phyloP scores from a whole-genome alignment of 2,888 invertebrate species.

The Synergus gifuensis region DNA sequence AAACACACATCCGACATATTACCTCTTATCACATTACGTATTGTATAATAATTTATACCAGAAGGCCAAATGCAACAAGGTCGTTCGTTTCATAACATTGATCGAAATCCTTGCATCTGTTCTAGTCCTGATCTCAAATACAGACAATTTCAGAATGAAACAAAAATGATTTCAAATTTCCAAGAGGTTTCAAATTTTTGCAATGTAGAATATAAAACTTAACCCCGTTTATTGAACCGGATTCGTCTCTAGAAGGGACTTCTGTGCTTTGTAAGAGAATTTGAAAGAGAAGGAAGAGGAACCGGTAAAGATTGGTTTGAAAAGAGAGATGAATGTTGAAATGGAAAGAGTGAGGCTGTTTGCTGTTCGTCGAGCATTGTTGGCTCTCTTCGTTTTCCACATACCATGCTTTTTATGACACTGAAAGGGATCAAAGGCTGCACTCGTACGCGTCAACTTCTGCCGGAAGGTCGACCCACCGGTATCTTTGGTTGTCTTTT shows the following conservation, averaged over 20 bases:
- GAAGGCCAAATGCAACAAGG: slow-evolving; percentile 22
- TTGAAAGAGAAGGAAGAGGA: neutral
- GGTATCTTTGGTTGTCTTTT: slow-evolving; percentile 27
- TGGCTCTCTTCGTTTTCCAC: slow-evolving; percentile 36
- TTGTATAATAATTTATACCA: slow-evolving; percentile 36
- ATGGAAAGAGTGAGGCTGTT: slow-evolving; percentile 34
- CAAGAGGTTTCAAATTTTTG: neutral
- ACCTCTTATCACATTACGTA: slow-evolving; percentile 13
- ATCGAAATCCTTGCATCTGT: neutral
- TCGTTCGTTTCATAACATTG: slow-evolving; percentile 19
- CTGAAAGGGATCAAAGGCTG: slow-evolving; percentile 40
- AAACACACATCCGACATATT: slow-evolving; percentile 28
- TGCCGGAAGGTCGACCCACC: slow-evolving; percentile 28
- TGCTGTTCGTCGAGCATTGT: slow-evolving; percentile 26
- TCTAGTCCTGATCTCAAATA: neutral
- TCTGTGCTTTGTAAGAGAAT: neutral
- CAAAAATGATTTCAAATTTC: neutral
- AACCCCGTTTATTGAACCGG: neutral
- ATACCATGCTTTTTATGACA: slow-evolving; percentile 34
- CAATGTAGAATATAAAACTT: neutral
- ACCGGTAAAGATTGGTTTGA: slow-evolving; percentile 3
- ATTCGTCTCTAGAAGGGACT: neutral
- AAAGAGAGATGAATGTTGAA: slow-evolving; percentile 34
- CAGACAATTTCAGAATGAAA: neutral
- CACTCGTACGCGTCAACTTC: slow-evolving; percentile 39